Evolutionary conservation across 2,113 vertebrate species (phyloP).

Genomic region (Labeo catla): DNA sequence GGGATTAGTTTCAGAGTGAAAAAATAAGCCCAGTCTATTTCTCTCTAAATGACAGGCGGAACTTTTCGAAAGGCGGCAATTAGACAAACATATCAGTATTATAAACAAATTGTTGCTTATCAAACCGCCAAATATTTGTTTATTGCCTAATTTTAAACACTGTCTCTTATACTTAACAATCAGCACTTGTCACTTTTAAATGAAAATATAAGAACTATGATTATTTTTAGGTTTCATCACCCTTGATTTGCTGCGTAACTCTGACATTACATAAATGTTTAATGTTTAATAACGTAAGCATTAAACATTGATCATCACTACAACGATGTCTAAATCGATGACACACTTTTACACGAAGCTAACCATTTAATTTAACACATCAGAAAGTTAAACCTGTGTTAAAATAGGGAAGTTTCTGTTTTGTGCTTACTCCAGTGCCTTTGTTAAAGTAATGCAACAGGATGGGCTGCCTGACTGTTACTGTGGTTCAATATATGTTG

Average conservation of each 20-base stretch:
- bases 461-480: constrained; percentile 3
- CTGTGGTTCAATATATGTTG: constrained; percentile 30
- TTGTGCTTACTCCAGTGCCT: constrained; percentile 48
- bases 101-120: constrained; percentile 36
- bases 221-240: neutral
- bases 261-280: no score
- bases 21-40: neutral
- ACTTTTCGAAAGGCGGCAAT: constrained; percentile 7
- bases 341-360: neutral
- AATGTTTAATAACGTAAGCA: no score
- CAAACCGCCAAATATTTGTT: constrained; percentile 48
- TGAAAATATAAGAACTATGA: constrained; percentile 5
- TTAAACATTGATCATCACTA: neutral
- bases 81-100: constrained; percentile 48
- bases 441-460: constrained; percentile 29
- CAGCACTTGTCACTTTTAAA: constrained; percentile 51
- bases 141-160: neutral
- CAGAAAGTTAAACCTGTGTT: neutral
- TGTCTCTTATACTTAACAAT: constrained; percentile 30
- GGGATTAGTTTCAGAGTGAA: neutral
- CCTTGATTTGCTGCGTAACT: neutral
- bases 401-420: neutral
- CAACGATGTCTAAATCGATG: neutral
- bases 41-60: constrained; percentile 25
- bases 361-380: neutral